phyloP scores from a whole-genome alignment of 2,888 invertebrate genomes.

The Zhengitettix transpicula region DNA sequence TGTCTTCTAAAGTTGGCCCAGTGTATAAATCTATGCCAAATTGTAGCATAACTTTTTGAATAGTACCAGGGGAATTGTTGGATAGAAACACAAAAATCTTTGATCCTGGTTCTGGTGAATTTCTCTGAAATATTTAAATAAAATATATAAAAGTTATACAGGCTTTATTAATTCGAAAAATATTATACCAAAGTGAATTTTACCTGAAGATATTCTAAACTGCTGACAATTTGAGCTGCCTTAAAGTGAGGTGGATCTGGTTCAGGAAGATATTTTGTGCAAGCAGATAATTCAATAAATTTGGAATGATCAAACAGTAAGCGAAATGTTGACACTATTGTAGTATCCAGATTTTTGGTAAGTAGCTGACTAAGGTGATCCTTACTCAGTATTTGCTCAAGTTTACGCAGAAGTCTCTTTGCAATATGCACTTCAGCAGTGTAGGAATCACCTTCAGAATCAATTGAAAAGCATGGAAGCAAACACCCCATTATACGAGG shows the following conservation, averaged over 20 bases:
- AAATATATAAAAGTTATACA: too few species aligned
- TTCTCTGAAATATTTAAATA: conserved; percentile 20
- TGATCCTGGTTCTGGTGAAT: conserved; percentile 25
- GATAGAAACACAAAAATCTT: conserved; percentile 14
- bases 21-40: conserved; percentile 31
- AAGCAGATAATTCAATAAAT: conserved; percentile 20
- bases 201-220: conserved; percentile 30
- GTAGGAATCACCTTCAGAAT: not conserved
- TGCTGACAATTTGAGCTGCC: conserved; percentile 23
- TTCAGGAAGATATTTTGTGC: conserved; percentile 21
- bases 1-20: conserved; percentile 31
- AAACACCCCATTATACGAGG: not conserved
- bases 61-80: conserved; percentile 27
- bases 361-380: not conserved
- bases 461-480: not conserved
- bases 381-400: not conserved
- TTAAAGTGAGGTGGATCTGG: conserved; percentile 28
- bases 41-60: conserved; percentile 35
- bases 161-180: too few species aligned
- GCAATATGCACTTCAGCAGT: not conserved
- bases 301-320: not conserved
- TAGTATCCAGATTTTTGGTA: not conserved
- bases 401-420: not conserved
- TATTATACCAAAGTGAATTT: too few species aligned
- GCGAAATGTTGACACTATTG: not conserved